phyloP scores from a whole-genome alignment of 1,140 invertebrate species.

The Calycopis cecrops region DNA sequence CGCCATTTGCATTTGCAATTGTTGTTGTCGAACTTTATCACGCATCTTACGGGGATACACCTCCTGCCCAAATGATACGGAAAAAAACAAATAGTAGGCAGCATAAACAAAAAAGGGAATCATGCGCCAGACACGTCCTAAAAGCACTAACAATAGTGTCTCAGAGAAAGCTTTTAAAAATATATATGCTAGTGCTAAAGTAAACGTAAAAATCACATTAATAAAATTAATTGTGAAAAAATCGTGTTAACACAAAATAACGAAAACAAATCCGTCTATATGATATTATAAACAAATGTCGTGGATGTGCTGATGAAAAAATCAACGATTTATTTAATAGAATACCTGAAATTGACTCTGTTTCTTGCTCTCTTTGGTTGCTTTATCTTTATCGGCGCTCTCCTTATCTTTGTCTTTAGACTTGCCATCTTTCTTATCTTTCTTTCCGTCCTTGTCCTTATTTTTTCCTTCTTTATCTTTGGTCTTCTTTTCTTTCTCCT shows the following conservation, averaged over 20 bases:
- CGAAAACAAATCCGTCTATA: slow-evolving; percentile 38
- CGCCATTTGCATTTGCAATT: slow-evolving; percentile 73
- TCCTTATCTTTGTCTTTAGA: slow-evolving; percentile 76
- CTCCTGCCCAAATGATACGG: slow-evolving; percentile 77
- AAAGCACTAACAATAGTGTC: slow-evolving; percentile 6
- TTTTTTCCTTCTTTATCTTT: slow-evolving; percentile 77
- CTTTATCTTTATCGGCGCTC: slow-evolving; percentile 73
- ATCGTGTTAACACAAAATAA: slow-evolving; percentile 54
- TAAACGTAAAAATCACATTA: slow-evolving; percentile 43
- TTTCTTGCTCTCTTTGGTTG: slow-evolving; percentile 78
- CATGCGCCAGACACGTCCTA: slow-evolving; percentile 61
- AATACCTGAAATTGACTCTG: slow-evolving; percentile 79
- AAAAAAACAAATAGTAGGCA: slow-evolving; percentile 73
- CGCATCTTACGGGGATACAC: slow-evolving; percentile 83
- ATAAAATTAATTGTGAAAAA: slow-evolving; percentile 36
- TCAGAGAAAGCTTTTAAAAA: slow-evolving; percentile 44
- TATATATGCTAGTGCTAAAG: slow-evolving; percentile 42
- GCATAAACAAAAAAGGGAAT: slow-evolving; percentile 66
- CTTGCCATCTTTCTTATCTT: slow-evolving; percentile 77
- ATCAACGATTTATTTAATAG: slow-evolving; percentile 15
- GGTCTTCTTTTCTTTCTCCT: slow-evolving; percentile 83
- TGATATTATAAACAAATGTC: slow-evolving; percentile 41
- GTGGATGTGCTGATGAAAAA: slow-evolving; percentile 61
- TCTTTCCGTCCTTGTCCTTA: slow-evolving; percentile 76
- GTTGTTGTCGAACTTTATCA: slow-evolving; percentile 79